These are phyloP conservation scores for Abrostola tripartita DNA, from an alignment of 2,888 invertebrate species.

Conservation along the genomic window DNA sequence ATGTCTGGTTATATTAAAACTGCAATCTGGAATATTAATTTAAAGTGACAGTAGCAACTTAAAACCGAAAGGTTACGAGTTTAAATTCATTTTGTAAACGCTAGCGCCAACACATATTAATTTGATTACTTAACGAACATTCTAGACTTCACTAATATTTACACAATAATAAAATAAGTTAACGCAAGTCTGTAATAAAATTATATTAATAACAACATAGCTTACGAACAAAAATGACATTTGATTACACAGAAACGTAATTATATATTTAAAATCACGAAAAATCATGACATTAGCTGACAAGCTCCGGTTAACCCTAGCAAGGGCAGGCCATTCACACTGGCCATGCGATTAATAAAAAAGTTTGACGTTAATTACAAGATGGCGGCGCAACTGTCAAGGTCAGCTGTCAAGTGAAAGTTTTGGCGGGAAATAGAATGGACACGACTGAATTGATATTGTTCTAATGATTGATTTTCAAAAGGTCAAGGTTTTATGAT, in stretches of 20 bases:
- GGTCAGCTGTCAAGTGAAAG: slow-evolving; percentile 65
- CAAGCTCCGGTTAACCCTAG: slow-evolving; percentile 32
- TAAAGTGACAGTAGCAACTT: not conserved
- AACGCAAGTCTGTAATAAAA: not conserved
- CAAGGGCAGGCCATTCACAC: slow-evolving; percentile 46
- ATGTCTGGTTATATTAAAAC: no score
- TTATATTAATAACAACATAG: not conserved
- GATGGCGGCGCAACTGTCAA: slow-evolving; percentile 61
- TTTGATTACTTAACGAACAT: not conserved
- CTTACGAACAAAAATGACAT: not conserved
- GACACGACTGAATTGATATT: slow-evolving; percentile 51
- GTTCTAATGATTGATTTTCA: slow-evolving; percentile 60
- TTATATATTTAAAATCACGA: slow-evolving; percentile 35
- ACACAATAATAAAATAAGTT: no score
- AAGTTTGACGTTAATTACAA: slow-evolving; percentile 49
- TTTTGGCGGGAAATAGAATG: slow-evolving; percentile 55
- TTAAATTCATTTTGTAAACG: not conserved
- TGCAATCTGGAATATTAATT: not conserved
- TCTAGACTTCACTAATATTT: not conserved
- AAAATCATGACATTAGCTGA: slow-evolving; percentile 38
- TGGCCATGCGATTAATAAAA: slow-evolving; percentile 30
- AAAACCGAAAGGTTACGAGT: not conserved
- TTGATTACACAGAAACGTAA: slow-evolving; percentile 7
- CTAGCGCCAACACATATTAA: not conserved
- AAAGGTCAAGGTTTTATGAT: slow-evolving; percentile 67